Percentiles rank a stretch among this genome's conserved stretches.
Conservation (phyloP, 2,888 invertebrate genomes). For the Lissocephala sabroskyi region DNA sequence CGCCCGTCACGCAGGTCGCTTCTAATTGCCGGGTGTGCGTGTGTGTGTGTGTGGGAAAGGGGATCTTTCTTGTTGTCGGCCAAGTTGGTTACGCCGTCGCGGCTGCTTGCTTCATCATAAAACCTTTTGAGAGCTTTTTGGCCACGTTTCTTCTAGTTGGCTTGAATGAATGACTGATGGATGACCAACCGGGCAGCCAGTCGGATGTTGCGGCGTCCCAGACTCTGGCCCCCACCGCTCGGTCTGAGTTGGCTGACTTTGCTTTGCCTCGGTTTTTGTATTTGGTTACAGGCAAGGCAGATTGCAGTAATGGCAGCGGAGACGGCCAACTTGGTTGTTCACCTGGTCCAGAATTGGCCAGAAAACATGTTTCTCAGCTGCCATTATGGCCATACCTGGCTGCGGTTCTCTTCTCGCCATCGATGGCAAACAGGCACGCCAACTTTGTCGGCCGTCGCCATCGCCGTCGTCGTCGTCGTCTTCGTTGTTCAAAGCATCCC, state of each 20-base stretch:
- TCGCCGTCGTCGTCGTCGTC: conserved; percentile 5
- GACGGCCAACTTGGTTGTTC: conserved; percentile 7
- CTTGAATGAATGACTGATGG: conserved; percentile 23
- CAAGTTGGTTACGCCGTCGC: conserved; percentile 2
- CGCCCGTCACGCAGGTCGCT: no score
- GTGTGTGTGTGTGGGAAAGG: conserved; percentile 13
- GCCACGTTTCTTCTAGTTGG: conserved; percentile 17
- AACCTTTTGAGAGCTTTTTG: conserved; percentile 40
- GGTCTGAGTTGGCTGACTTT: background rate
- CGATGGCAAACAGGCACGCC: conserved; percentile 54
- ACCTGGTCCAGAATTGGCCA: conserved; percentile 21
- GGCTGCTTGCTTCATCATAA: conserved; percentile 34
- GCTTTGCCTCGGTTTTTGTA: conserved; percentile 30
- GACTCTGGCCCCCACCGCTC: no score
- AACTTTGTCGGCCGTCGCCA: conserved; percentile 30
- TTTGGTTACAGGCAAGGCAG: conserved; percentile 40
- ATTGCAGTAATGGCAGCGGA: conserved; percentile 20
- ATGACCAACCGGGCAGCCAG: conserved; percentile 16
- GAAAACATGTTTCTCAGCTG: conserved; percentile 49
- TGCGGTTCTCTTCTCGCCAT: conserved; percentile 11
- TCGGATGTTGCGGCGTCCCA: conserved; percentile 26
- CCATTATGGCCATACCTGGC: conserved; percentile 30
- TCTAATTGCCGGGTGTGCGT: conserved; percentile 46
- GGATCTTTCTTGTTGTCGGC: conserved; percentile 15
- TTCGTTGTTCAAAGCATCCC: conserved; percentile 36